phyloP scores from a whole-genome alignment of 2,888 invertebrate genomes.

The Tanytarsus gracilentus region DNA sequence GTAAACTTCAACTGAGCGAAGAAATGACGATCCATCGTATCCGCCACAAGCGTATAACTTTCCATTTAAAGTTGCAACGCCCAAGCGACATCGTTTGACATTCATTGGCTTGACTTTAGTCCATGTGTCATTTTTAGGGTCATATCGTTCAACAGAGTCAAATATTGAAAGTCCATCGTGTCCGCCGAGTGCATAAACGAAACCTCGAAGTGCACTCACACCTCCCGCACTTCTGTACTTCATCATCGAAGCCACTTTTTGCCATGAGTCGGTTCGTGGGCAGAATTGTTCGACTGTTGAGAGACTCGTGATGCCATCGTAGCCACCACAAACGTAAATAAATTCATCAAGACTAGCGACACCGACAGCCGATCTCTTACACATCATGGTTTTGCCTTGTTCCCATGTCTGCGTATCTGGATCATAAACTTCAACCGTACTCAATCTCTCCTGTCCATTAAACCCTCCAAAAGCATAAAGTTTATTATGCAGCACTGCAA shows the following conservation, averaged over 20 bases:
- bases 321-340: constrained; percentile 77
- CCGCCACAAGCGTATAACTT: constrained; percentile 78
- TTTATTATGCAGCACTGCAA: constrained; percentile 69
- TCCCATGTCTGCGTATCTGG: constrained; percentile 63
- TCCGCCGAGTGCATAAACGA: constrained; percentile 67
- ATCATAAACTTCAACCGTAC: constrained; percentile 78
- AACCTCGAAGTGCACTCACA: constrained; percentile 46
- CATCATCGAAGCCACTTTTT: constrained; percentile 46
- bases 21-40: constrained; percentile 74
- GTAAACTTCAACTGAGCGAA: constrained; percentile 72
- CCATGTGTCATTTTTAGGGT: constrained; percentile 66
- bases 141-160: constrained; percentile 75
- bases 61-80: constrained; percentile 70
- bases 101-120: constrained; percentile 67
- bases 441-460: constrained; percentile 71
- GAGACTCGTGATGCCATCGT: constrained; percentile 73
- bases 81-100: constrained; percentile 65
- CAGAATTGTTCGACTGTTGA: constrained; percentile 73
- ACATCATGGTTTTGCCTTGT: constrained; percentile 68
- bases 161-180: constrained; percentile 83
- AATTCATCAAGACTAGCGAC: constrained; percentile 69
- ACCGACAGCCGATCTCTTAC: constrained; percentile 71
- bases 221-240: constrained; percentile 57
- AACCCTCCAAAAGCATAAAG: constrained; percentile 77
- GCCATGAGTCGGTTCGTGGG: constrained; percentile 64